Evolutionary conservation across 2,113 vertebrate genomes (phyloP).

Genomic region (Coreoperca whiteheadi): DNA sequence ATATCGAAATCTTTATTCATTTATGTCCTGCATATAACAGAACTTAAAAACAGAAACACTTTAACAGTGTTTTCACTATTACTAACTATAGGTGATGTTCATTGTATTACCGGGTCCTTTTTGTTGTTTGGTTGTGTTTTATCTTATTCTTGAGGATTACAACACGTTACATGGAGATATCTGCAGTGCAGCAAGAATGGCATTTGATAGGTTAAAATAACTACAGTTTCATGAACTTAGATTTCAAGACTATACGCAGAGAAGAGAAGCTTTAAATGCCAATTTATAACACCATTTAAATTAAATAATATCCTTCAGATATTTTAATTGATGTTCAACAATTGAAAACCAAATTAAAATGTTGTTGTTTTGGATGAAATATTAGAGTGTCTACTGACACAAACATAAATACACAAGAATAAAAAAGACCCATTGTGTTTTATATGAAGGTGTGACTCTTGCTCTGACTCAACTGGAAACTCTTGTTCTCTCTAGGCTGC

Average conservation of each 20-base stretch:
- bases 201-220: neutral
- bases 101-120: neutral
- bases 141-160: neutral
- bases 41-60: too few species aligned
- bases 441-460: neutral
- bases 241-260: neutral
- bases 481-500: neutral
- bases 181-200: neutral
- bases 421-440: slow-evolving; percentile 4
- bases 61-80: neutral
- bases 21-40: neutral
- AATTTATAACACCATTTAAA: neutral
- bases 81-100: too few species aligned
- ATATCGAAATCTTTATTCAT: neutral
- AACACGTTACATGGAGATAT: neutral
- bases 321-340: too few species aligned
- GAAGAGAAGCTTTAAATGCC: neutral
- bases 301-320: too few species aligned
- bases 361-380: neutral
- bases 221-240: neutral
- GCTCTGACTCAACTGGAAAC: slow-evolving; percentile 26
- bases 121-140: neutral
- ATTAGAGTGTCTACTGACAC: neutral
- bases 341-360: neutral
- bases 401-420: neutral